phyloP scores from a whole-genome alignment of 2,113 vertebrate species.

The Rhinoderma darwinii region DNA sequence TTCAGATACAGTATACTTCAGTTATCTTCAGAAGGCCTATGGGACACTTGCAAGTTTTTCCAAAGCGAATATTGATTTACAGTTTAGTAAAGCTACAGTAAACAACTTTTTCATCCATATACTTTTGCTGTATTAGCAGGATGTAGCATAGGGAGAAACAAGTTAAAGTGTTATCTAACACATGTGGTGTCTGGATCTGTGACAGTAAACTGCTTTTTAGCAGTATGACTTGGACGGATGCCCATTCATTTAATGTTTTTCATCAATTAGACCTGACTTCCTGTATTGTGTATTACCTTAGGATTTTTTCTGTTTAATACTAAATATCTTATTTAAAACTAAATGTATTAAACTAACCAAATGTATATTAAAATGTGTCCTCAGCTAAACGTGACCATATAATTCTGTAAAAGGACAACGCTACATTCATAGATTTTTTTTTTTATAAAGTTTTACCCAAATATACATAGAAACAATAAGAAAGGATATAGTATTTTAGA shows the following conservation, averaged over 20 bases:
- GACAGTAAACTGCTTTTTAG: constrained; percentile 6
- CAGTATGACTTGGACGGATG: background rate
- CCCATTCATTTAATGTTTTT: constrained; percentile 26
- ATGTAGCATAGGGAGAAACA: constrained; percentile 7
- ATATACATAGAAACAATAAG: too few relatives aligned
- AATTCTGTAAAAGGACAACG: too few relatives aligned
- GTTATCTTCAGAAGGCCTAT: background rate
- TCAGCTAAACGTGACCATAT: too few relatives aligned
- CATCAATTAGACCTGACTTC: background rate
- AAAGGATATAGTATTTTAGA: too few relatives aligned
- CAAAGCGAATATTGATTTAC: constrained; percentile 24
- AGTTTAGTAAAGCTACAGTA: background rate
- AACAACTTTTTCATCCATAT: background rate
- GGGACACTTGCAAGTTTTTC: background rate
- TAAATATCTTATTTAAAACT: background rate
- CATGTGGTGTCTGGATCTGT: constrained; percentile 1
- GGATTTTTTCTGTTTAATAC: background rate
- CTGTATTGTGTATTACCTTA: background rate
- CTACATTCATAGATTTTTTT: too few relatives aligned
- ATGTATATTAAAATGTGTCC: too few relatives aligned
- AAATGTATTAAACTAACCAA: too few relatives aligned
- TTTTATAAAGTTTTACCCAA: too few relatives aligned
- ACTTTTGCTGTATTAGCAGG: background rate
- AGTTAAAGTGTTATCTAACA: constrained; percentile 28
- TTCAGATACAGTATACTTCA: background rate